Conservation (phyloP, 2,113 vertebrate genomes). For the Nanger granti region DNA sequence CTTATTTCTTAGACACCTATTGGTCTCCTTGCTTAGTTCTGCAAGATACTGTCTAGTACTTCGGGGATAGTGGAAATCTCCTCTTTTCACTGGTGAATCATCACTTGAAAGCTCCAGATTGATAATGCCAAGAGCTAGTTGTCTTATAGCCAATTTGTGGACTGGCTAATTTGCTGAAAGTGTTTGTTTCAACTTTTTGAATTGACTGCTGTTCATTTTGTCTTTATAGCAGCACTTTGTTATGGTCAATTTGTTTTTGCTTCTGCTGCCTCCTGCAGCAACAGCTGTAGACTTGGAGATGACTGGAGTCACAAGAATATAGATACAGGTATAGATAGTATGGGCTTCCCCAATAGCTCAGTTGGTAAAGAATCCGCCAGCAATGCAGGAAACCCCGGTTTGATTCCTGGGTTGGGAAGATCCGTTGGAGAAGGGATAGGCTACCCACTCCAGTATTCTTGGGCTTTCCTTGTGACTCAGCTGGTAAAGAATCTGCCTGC, state of each 20-base stretch:
- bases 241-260: neutral
- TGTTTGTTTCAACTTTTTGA: neutral
- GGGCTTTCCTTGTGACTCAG: neutral
- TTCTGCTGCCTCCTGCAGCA: no score
- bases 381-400: neutral
- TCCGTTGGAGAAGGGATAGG: neutral
- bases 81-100: neutral
- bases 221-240: neutral
- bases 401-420: neutral
- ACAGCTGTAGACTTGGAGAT: neutral
- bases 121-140: neutral
- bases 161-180: neutral
- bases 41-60: neutral
- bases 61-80: neutral
- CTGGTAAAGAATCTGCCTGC: neutral
- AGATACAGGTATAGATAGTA: no score
- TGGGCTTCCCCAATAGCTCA: neutral
- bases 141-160: neutral
- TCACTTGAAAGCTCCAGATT: neutral
- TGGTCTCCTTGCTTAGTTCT: neutral
- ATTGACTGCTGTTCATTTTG: neutral
- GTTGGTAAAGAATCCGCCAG: neutral
- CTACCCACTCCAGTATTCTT: neutral
- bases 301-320: no score
- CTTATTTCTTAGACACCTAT: neutral